phyloP scores from a whole-genome alignment of 2,888 invertebrate species.

The Drosophila rellima region DNA sequence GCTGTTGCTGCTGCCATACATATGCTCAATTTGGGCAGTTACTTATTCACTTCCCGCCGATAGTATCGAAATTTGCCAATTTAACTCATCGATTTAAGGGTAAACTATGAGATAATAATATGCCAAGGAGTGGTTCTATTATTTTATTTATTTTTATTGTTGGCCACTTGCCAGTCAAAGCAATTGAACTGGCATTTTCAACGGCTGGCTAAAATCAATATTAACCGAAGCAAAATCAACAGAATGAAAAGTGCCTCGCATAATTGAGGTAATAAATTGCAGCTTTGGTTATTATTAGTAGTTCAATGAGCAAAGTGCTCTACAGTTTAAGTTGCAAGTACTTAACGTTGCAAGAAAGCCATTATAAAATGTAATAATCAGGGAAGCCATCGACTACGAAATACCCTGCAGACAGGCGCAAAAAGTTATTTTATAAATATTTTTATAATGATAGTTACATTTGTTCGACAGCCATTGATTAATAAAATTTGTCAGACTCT shows the following conservation, averaged over 20 bases:
- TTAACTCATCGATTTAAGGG: slow-evolving; percentile 7
- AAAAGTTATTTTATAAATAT: neutral
- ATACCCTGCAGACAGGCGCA: neutral
- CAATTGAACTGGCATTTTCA: slow-evolving; percentile 24
- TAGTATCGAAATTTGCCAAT: slow-evolving; percentile 13
- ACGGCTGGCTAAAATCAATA: slow-evolving; percentile 64
- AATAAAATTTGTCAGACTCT: neutral
- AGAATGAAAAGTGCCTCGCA: slow-evolving; percentile 36
- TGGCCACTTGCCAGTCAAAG: slow-evolving; percentile 45
- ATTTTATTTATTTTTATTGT: neutral
- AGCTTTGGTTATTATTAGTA: slow-evolving; percentile 45
- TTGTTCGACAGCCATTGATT: neutral
- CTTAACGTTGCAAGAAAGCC: slow-evolving; percentile 12
- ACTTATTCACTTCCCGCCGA: neutral
- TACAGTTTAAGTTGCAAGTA: slow-evolving; percentile 10
- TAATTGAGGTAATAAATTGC: slow-evolving; percentile 60
- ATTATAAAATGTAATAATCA: neutral
- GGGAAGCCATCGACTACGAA: neutral
- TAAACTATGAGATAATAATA: slow-evolving; percentile 32
- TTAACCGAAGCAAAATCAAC: slow-evolving; percentile 55
- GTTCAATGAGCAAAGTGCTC: slow-evolving; percentile 24
- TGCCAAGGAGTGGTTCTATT: neutral
- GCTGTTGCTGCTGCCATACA: slow-evolving; percentile 8
- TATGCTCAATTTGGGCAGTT: neutral
- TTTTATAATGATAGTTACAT: too few species aligned